These are phyloP conservation scores for Phrynocephalus vlangalii DNA, from an alignment of 2,797 vertebrate species.

Conservation along the genomic window DNA sequence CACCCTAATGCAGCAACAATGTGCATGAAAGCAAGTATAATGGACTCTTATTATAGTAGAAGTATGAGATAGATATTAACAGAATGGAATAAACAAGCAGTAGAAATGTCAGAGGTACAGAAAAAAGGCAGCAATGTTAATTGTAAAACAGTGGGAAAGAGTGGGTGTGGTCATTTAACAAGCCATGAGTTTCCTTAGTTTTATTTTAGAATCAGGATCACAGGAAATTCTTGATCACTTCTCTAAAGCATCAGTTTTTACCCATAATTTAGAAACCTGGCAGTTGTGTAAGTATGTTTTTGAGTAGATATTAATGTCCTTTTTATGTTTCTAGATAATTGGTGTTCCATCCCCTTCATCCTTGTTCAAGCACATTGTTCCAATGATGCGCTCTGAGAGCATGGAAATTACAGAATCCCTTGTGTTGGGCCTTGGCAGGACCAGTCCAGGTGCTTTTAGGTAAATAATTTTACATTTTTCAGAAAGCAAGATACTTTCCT, in stretches of 20 bases:
- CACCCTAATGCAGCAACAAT: background rate
- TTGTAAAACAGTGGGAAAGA: background rate
- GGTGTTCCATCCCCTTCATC: slow-evolving; percentile 97
- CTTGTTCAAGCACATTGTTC: slow-evolving; percentile 98
- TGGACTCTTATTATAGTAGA: background rate
- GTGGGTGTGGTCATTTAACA: background rate
- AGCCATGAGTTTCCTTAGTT: background rate
- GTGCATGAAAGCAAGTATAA: background rate
- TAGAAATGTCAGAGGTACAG: background rate
- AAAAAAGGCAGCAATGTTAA: background rate
- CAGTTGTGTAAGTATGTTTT: background rate
- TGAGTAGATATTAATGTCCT: slow-evolving; percentile 12
- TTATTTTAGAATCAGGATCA: background rate
- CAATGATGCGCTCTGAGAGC: slow-evolving; percentile 99
- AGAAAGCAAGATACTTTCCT: slow-evolving; percentile 26
- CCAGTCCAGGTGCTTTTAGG: slow-evolving; percentile 97
- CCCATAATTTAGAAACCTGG: background rate
- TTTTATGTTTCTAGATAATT: slow-evolving; percentile 84
- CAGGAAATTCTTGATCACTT: background rate
- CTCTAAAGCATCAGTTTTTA: background rate
- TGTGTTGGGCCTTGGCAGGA: slow-evolving; percentile 98
- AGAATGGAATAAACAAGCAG: background rate
- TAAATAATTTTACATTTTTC: slow-evolving; percentile 66
- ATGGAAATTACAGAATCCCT: slow-evolving; percentile 99
- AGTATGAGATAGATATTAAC: background rate